Conservation (phyloP, 23 tunicate genomes). For the Styela plicata region DNA sequence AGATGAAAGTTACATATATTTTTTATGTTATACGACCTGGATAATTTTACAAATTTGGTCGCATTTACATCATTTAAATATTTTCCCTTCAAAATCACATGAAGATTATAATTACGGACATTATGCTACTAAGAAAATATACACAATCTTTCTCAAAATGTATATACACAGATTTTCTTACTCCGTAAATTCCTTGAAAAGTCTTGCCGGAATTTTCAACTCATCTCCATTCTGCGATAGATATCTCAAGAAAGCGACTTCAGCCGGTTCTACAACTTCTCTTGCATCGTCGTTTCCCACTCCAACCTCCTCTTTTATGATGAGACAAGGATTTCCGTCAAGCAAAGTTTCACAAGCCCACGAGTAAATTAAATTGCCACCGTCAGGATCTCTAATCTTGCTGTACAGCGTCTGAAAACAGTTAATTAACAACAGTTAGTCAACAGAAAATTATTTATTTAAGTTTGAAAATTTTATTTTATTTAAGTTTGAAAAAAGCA, state of each 20-base stretch:
- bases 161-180: not conserved
- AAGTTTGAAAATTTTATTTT: too few species aligned
- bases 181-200: not conserved
- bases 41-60: too few species aligned
- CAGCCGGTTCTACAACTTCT: conserved; percentile 9
- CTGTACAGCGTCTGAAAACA: not conserved
- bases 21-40: too few species aligned
- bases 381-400: conserved; percentile 12
- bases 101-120: too few species aligned
- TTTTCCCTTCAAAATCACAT: too few species aligned
- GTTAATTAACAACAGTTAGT: too few species aligned
- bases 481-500: too few species aligned
- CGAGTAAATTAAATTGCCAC: not conserved
- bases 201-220: not conserved
- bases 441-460: too few species aligned
- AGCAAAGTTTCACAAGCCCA: conserved; percentile 9
- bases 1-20: not conserved
- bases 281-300: too few species aligned
- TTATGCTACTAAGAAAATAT: too few species aligned
- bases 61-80: too few species aligned
- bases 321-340: conserved; percentile 6
- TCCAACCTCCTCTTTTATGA: not conserved
- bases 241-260: conserved; percentile 2
- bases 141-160: not conserved
- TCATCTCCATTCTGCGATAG: not conserved